Evolutionary conservation across 2,113 vertebrate species (phyloP).

Genomic region (Pseudolaguvia tuberculata): DNA sequence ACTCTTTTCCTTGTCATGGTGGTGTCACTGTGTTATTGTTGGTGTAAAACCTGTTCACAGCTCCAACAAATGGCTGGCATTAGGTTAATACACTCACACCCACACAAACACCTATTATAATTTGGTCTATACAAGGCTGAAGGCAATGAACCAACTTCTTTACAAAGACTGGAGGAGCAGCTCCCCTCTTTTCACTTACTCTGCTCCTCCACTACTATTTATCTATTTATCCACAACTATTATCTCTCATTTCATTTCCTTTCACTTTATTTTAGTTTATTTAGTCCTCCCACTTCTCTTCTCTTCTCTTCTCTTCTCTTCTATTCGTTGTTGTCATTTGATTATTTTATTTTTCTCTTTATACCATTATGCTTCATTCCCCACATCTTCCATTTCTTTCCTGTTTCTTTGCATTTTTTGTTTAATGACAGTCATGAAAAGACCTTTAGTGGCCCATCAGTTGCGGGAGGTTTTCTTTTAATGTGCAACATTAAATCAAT

Average conservation of each 20-base stretch:
- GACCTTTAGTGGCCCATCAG: slow-evolving; percentile 9
- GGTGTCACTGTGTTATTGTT: slow-evolving; percentile 21
- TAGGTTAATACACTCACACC: slow-evolving; percentile 53
- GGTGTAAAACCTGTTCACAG: slow-evolving; percentile 59
- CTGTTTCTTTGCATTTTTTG: not conserved
- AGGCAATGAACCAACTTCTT: slow-evolving; percentile 29
- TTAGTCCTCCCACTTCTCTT: too few relatives aligned
- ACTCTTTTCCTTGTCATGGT: slow-evolving; percentile 1
- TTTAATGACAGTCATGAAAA: slow-evolving; percentile 1
- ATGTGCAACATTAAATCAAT: slow-evolving; percentile 1
- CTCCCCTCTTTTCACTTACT: not conserved
- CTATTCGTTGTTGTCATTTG: not conserved
- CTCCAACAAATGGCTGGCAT: slow-evolving; percentile 19
- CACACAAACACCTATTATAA: slow-evolving; percentile 27
- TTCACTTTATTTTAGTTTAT: not conserved
- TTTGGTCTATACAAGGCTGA: slow-evolving; percentile 19
- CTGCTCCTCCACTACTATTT: not conserved
- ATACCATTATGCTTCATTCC: not conserved
- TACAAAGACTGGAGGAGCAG: slow-evolving; percentile 26
- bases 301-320: too few relatives aligned
- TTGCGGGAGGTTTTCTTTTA: not conserved
- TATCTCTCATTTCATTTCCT: not conserved
- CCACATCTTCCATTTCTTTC: not conserved
- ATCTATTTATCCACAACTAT: not conserved
- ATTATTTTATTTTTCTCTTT: too few relatives aligned